Evolutionary conservation across 2,888 invertebrate genomes (phyloP), one percentile per base, ranked within the genome.

Genomic region (Leptinotarsa tumamoca): DNA sequence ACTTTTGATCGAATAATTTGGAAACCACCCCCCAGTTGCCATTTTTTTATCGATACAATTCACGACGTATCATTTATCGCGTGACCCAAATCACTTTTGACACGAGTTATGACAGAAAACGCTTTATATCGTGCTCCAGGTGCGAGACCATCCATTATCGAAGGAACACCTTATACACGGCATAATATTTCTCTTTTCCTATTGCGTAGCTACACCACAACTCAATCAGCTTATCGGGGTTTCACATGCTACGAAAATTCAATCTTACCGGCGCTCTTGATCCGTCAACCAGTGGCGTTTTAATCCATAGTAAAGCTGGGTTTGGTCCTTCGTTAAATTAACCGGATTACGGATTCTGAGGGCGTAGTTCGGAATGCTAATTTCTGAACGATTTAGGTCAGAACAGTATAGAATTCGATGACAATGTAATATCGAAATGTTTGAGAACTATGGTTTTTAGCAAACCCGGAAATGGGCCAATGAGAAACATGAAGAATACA

Each of bases 171-270:
- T 58, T 23, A 21, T 4, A 58, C 58, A 58, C 23, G 23, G 15
- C 23, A 58, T 58, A 58, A 58, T 63, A 63, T 63, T 63, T 63
- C 43, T 63, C 63, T 63, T 70, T 67, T 67, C 71, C 49, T 61
- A 71, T 68, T 71, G 74, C 71, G 71, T 71, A 74, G 74, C 67
- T 70, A 74, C 71, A 71, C 71, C 74, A 71, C 67, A 74, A 61
- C 63, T n/a, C 13, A 63, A 63, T 63, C 27, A 33, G 63, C 63
- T 63, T 63, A 63, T 63, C 63, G 33, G 63, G 33, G 63, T 63
- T 63, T 63, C 63, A 63, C 63, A 43, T 63, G 74, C 71, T 68
- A 71, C 71, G 71, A 74, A 74, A 74, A 68, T 74, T 63, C 63
- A 63, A 63, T 63, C 63, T 63, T 43, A 63, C 33, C 18, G 33